Percentiles rank a stretch among this genome's conserved stretches.
Evolutionary conservation across 2,113 vertebrate genomes (phyloP).

Genomic region (Thamnaconus septentrionalis): DNA sequence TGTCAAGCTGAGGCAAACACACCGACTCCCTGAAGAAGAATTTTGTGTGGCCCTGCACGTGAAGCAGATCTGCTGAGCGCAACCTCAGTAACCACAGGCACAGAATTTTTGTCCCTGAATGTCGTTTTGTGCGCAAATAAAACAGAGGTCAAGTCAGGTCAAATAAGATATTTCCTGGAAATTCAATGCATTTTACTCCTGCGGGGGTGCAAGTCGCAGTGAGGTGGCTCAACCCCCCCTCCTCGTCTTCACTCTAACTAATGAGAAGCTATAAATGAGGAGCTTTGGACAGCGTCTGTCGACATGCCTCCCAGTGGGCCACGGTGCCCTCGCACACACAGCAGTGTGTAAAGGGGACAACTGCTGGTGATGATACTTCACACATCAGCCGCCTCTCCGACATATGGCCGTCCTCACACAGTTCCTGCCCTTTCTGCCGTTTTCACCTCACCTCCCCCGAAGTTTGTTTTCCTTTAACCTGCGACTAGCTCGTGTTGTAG

Average conservation of each 20-base stretch:
- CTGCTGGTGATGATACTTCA: constrained; percentile 73
- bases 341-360: constrained; percentile 59
- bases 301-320: constrained; percentile 52
- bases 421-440: constrained; percentile 60
- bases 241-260: constrained; percentile 68
- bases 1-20: no score
- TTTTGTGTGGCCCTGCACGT: no score
- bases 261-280: constrained; percentile 71
- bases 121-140: no score
- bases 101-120: no score
- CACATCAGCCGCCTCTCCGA: constrained; percentile 72
- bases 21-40: no score
- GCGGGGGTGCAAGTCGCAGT: not conserved
- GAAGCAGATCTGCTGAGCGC: no score
- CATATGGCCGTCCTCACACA: constrained; percentile 57
- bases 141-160: not conserved
- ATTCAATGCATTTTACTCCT: constrained; percentile 23
- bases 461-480: constrained; percentile 51
- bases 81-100: no score
- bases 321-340: constrained; percentile 73
- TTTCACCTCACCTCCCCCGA: constrained; percentile 40
- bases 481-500: constrained; percentile 28
- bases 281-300: constrained; percentile 66
- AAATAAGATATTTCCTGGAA: constrained; percentile 52
- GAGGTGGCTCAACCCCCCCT: constrained; percentile 29